Evolutionary conservation across 2,797 vertebrate genomes (phyloP).

Genomic region (Falco naumanni): DNA sequence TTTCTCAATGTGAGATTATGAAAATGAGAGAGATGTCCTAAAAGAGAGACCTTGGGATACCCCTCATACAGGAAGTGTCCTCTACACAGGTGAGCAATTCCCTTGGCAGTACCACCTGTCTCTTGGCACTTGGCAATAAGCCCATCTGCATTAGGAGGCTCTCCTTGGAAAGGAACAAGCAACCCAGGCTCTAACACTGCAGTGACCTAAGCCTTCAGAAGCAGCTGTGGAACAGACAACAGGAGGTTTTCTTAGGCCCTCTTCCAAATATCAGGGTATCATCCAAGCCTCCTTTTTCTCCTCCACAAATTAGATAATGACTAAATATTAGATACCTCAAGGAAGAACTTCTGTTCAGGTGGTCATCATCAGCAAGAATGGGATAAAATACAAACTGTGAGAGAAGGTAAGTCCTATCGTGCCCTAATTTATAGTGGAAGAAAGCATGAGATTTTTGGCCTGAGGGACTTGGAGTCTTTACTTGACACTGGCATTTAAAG

Average conservation of each 20-base stretch:
- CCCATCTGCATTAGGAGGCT: not conserved
- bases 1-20: not conserved
- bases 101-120: not conserved
- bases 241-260: not conserved
- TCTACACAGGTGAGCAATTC: not conserved
- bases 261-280: not conserved
- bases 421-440: conserved; percentile 42
- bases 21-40: not conserved
- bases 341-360: not conserved
- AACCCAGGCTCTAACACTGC: not conserved
- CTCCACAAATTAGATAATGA: not conserved
- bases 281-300: not conserved
- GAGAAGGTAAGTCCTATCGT: not conserved
- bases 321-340: not conserved
- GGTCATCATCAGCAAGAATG: not conserved
- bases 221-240: not conserved
- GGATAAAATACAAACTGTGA: not conserved
- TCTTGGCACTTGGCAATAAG: not conserved
- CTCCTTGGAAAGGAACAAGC: not conserved
- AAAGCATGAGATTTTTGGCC: conserved; percentile 55
- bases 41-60: not conserved
- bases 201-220: not conserved
- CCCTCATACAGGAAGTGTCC: not conserved
- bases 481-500: conserved; percentile 55
- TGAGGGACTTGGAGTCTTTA: conserved; percentile 47